phyloP scores from a whole-genome alignment of 2,797 vertebrate genomes.

The Emys orbicularis region DNA sequence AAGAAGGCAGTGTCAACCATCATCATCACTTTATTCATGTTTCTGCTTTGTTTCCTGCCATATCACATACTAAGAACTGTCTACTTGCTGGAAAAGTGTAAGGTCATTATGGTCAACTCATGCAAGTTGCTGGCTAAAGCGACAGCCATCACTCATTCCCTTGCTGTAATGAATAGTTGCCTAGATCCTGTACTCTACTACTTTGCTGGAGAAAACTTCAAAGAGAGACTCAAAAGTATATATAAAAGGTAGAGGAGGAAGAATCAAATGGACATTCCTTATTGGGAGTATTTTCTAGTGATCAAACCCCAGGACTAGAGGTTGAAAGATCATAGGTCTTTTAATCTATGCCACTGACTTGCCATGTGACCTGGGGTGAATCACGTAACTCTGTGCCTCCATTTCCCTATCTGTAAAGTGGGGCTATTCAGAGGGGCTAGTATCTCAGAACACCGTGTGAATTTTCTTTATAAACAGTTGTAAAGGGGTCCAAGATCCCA shows the following conservation, averaged over 20 bases:
- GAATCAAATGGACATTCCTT: neutral
- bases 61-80: slow-evolving; percentile 83
- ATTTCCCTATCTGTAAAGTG: neutral
- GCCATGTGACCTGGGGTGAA: neutral
- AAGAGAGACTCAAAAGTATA: slow-evolving; percentile 62
- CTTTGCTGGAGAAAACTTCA: slow-evolving; percentile 84
- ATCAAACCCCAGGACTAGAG: neutral
- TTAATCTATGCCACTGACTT: neutral
- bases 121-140: slow-evolving; percentile 69
- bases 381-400: neutral
- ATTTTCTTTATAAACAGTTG: neutral
- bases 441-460: neutral
- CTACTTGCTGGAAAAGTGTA: slow-evolving; percentile 42
- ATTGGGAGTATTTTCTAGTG: fast-evolving
- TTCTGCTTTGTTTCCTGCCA: slow-evolving; percentile 83
- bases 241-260: neutral
- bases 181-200: slow-evolving; percentile 85
- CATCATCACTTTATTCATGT: slow-evolving; percentile 80
- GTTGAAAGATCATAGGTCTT: neutral
- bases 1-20: slow-evolving; percentile 80
- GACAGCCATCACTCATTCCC: slow-evolving; percentile 74
- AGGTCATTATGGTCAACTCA: fast-evolving
- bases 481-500: neutral
- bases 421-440: neutral
- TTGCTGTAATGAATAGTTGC: slow-evolving; percentile 82